Conservation (phyloP, 2,113 vertebrate genomes). For the Neodon shergylaensis region DNA sequence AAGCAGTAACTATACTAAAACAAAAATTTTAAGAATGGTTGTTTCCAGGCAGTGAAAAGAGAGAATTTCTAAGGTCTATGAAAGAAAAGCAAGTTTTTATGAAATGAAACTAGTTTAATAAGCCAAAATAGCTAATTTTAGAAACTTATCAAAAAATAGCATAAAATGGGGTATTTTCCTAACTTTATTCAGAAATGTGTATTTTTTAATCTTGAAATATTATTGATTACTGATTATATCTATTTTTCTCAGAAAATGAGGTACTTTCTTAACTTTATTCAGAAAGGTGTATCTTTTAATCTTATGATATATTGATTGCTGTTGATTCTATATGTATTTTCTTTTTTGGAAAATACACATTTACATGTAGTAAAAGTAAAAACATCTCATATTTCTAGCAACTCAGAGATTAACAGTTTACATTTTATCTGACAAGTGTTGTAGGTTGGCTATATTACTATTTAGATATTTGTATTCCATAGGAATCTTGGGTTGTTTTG, state of each 20-base stretch:
- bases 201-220: constrained; percentile 25
- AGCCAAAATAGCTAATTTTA: neutral
- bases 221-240: neutral
- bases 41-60: neutral
- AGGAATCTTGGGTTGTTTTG: neutral
- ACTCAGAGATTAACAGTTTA: neutral
- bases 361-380: constrained; percentile 43
- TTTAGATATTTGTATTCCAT: neutral
- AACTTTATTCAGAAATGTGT: constrained; percentile 3
- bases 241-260: neutral
- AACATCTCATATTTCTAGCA: constrained; percentile 35
- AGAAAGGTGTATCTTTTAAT: neutral
- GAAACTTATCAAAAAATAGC: neutral
- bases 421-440: neutral
- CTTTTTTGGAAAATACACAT: neutral
- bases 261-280: constrained; percentile 28
- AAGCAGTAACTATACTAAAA: constrained; percentile 43
- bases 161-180: neutral
- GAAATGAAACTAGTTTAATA: constrained; percentile 7
- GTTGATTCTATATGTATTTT: neutral
- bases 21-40: constrained; percentile 35
- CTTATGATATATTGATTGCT: neutral
- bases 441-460: neutral
- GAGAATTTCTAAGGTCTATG: constrained; percentile 16
- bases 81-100: neutral